Evolutionary conservation across 2,113 vertebrate genomes (phyloP).

Genomic region (Gymnorhina tibicen): DNA sequence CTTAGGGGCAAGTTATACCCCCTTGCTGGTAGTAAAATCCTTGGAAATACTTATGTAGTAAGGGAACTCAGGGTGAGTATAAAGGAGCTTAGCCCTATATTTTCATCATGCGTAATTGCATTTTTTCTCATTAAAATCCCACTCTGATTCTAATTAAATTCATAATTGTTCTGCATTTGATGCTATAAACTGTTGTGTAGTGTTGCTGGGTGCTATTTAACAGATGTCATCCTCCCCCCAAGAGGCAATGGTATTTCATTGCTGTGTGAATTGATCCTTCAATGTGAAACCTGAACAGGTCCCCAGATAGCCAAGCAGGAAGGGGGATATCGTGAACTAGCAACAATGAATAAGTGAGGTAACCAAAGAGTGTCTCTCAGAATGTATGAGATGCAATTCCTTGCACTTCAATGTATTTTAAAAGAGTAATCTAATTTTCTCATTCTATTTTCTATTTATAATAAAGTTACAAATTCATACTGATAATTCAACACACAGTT

Average conservation of each 20-base stretch:
- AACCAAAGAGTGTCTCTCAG: neutral
- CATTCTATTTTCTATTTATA: neutral
- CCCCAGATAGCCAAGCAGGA: constrained; percentile 1
- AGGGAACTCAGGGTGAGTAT: neutral
- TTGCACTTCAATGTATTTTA: neutral
- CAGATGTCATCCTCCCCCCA: constrained; percentile 25
- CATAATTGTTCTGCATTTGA: constrained; percentile 55
- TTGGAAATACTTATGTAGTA: neutral
- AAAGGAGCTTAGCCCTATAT: neutral
- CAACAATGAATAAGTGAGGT: constrained; percentile 32
- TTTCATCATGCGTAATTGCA: constrained; percentile 47
- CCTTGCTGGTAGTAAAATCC: neutral
- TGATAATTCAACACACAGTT: neutral
- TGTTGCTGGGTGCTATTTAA: constrained; percentile 36
- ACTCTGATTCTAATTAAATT: constrained; percentile 62
- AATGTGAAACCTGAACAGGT: constrained; percentile 41
- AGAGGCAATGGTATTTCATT: constrained; percentile 35
- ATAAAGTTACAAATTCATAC: neutral
- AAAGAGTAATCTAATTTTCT: neutral
- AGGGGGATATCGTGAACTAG: neutral
- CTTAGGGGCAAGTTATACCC: neutral
- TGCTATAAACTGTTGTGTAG: constrained; percentile 45
- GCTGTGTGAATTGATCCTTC: constrained; percentile 49
- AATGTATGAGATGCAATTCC: neutral
- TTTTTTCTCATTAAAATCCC: constrained; percentile 58